phyloP scores from a whole-genome alignment of 2,113 vertebrate genomes.

The Bettongia penicillata region DNA sequence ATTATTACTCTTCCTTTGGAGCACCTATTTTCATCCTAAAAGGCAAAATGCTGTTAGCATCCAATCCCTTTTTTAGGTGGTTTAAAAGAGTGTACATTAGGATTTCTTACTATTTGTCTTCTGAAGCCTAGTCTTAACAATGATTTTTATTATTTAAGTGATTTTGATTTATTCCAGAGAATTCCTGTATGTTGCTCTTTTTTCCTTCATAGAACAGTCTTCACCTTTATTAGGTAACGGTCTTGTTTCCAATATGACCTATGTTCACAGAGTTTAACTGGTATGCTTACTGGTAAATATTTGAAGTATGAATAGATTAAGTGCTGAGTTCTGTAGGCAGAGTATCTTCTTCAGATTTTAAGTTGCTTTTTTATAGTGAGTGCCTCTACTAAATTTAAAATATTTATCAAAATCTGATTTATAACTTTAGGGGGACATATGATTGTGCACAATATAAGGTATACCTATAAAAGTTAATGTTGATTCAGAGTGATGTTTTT shows the following conservation, averaged over 20 bases:
- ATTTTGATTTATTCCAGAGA: conserved; percentile 26
- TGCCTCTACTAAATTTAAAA: conserved; percentile 4
- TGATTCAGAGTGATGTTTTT: background rate
- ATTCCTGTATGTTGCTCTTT: conserved; percentile 31
- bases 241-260: background rate
- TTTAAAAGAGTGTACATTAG: background rate
- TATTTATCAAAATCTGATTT: conserved; percentile 28
- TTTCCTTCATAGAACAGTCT: background rate
- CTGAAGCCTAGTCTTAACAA: background rate
- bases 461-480: conserved; percentile 9
- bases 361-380: background rate
- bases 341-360: background rate
- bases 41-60: conserved; percentile 29
- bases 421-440: background rate
- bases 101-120: background rate
- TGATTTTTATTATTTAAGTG: background rate
- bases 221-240: conserved; percentile 4
- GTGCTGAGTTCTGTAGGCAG: background rate
- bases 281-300: background rate
- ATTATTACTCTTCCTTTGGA: background rate
- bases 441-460: conserved; percentile 6
- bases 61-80: background rate
- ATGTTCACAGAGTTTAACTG: background rate
- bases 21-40: conserved; percentile 26
- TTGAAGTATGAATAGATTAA: conserved; percentile 5